Evolutionary conservation across 2,888 invertebrate genomes (phyloP), one percentile per base, ranked within the genome.

Genomic region (Schrankia costaestrigalis): DNA sequence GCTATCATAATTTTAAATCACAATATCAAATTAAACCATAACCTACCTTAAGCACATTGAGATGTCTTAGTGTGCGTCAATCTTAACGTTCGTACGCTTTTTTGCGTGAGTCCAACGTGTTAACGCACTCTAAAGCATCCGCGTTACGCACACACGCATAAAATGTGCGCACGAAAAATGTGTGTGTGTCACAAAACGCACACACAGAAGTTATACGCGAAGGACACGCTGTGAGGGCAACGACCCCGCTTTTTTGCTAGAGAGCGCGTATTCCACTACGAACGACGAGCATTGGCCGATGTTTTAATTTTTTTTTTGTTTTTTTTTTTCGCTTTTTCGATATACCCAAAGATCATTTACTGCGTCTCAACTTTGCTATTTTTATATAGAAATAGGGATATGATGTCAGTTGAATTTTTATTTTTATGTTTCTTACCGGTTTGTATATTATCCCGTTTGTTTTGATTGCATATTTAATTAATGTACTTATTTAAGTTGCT

Each of bases 181-280:
- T 57, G 49, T 64, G 75, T 68, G 61, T 59, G 50, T 45, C 38
- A 52, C 55, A 58, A 72, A 79, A 78, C 78, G 71, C 63, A 76
- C 81, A 53, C 78, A 79, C 78, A 80, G 78, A 63, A 24, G 41
- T 61, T 44, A 3, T 56, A 54, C 48, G 57, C 86, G 86, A 86
- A 86, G 86, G 86, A 85, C 86, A 85, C 81, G 79, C 69, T 63
- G 82, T 61, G 71, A 71, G 83, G 78, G 82, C 78, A 66, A 76
- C 70, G 74, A 84, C 84, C 83, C 74, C 61, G 50, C 75, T 85
- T 86, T 87, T 87, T 86, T 85, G 81, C 85, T 73, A 74, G 71
- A 73, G 77, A 73, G 77, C 79, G 76, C 79, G 75, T 81, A 73
- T 75, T 69, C 71, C 72, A 82, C 71, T 82, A 69, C 68, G 56